Evolutionary conservation across 2,888 invertebrate genomes (phyloP).

Genomic region (Ophioninae sp.): DNA sequence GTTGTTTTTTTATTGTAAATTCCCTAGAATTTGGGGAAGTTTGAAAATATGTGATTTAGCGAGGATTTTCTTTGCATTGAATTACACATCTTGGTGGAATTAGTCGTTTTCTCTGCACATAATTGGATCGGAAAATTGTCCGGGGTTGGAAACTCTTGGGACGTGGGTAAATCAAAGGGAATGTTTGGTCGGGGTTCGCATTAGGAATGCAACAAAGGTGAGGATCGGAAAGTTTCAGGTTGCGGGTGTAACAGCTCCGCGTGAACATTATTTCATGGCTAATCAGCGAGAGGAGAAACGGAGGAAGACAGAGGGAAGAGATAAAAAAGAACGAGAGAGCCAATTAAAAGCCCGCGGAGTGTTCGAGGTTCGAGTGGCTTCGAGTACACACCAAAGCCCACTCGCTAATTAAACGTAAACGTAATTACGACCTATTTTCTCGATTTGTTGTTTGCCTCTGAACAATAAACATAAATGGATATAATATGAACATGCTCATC

Average conservation of each 20-base stretch:
- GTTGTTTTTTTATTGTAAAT: no score
- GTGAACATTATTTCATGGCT: constrained; percentile 39
- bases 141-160: no score
- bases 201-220: constrained; percentile 11
- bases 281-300: constrained; percentile 39
- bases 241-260: not conserved
- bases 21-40: no score
- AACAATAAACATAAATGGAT: constrained; percentile 27
- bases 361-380: constrained; percentile 45
- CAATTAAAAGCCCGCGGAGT: constrained; percentile 54
- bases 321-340: constrained; percentile 21
- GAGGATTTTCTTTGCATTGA: no score
- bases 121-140: no score
- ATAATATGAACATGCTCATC: not conserved
- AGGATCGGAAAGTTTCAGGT: constrained; percentile 14
- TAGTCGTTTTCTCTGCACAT: not conserved
- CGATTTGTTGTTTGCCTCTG: constrained; percentile 29
- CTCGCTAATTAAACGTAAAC: constrained; percentile 61
- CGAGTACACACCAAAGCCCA: constrained; percentile 26
- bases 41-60: no score
- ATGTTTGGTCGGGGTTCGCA: not conserved
- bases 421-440: constrained; percentile 56
- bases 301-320: constrained; percentile 5
- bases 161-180: not conserved
- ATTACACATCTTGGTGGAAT: no score